phyloP scores from a whole-genome alignment of 2,888 invertebrate genomes.

The Dynastes hyllus region DNA sequence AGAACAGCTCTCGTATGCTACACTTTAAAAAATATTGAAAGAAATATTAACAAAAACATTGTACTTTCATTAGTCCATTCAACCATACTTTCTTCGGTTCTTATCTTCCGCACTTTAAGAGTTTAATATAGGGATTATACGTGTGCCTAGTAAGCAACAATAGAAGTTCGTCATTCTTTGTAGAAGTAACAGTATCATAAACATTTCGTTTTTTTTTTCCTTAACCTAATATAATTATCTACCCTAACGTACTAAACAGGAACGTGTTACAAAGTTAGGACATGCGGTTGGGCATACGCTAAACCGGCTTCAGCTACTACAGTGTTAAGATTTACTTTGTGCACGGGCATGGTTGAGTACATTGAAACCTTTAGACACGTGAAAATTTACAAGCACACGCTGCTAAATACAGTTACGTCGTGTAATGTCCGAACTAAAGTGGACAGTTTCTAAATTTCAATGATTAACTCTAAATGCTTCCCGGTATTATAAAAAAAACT shows the following conservation, averaged over 20 bases:
- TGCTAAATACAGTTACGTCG: conserved; percentile 8
- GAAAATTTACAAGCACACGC: not conserved
- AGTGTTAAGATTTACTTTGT: conserved; percentile 7
- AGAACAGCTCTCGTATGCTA: no score
- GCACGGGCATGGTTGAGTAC: not conserved
- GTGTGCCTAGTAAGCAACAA: no score
- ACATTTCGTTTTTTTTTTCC: not conserved
- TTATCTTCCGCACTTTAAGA: not conserved
- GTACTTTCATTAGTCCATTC: no score
- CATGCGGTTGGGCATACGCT: conserved; percentile 14
- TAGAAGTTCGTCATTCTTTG: no score
- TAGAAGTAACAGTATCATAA: not conserved
- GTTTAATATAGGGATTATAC: no score
- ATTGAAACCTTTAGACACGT: not conserved
- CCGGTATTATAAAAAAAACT: not conserved
- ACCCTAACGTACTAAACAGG: conserved; percentile 3
- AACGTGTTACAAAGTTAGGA: not conserved
- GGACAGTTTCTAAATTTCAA: no score
- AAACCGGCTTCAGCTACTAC: conserved; percentile 19
- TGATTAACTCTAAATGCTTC: not conserved
- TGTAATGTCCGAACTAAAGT: no score
- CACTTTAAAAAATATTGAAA: no score
- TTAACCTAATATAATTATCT: not conserved
- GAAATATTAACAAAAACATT: no score
- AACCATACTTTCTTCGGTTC: not conserved